phyloP scores from a whole-genome alignment of 2,888 invertebrate species.

The Epirrhoe alternata region DNA sequence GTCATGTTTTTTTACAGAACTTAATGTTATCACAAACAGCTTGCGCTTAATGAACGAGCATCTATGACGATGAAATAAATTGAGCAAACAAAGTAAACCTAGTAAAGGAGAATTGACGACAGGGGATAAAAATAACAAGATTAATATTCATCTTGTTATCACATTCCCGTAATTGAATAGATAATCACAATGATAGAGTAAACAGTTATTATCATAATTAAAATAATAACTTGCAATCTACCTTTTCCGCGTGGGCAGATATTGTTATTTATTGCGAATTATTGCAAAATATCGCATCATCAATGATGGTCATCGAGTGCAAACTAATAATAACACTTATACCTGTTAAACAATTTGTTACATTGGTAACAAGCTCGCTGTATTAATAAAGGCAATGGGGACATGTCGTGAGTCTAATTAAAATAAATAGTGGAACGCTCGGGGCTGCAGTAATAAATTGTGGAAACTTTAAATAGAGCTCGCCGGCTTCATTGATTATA shows the following conservation, averaged over 20 bases:
- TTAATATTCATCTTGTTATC: slow-evolving; percentile 35
- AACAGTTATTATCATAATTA: slow-evolving; percentile 42
- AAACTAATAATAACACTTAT: slow-evolving; percentile 28
- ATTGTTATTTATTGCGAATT: slow-evolving; percentile 44
- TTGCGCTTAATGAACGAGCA: not conserved
- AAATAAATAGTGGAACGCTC: slow-evolving; percentile 46
- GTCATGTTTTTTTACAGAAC: too few species aligned
- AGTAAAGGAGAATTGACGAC: not conserved
- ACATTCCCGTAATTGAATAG: slow-evolving; percentile 32
- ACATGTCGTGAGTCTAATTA: slow-evolving; percentile 54
- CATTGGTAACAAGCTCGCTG: slow-evolving; percentile 39
- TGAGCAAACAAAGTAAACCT: too few species aligned
- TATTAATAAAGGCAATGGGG: slow-evolving; percentile 50
- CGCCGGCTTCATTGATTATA: slow-evolving; percentile 44
- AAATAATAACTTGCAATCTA: slow-evolving; percentile 43
- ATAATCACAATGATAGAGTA: slow-evolving; percentile 24
- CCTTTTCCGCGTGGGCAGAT: slow-evolving; percentile 59
- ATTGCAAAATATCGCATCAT: slow-evolving; percentile 48
- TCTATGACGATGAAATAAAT: too few species aligned
- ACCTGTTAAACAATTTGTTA: slow-evolving; percentile 22
- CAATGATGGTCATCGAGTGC: slow-evolving; percentile 40
- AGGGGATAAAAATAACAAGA: slow-evolving; percentile 2
- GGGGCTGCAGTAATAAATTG: slow-evolving; percentile 63
- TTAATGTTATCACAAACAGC: too few species aligned
- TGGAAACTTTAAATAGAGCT: slow-evolving; percentile 52